A percentile compares a stretch with the other conserved stretches of the same genome.
phyloP scores from a whole-genome alignment of 2,113 vertebrate genomes.

The Pachyramphus minor region DNA sequence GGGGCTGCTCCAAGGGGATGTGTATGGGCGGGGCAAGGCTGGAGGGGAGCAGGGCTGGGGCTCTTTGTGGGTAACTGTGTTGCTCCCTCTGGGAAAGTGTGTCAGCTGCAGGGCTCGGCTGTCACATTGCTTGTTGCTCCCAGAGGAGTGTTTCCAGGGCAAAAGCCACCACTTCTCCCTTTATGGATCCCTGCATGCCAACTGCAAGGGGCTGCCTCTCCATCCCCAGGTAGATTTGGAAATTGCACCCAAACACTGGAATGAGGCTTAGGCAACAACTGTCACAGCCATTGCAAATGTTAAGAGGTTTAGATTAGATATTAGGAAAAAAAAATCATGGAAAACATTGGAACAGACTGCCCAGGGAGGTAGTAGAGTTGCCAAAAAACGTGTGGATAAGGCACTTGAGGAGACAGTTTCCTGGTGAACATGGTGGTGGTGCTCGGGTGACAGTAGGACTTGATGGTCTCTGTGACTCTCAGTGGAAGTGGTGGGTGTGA shows the following conservation, averaged over 20 bases:
- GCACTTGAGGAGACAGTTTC: neutral
- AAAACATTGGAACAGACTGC: neutral
- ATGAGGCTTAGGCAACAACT: neutral
- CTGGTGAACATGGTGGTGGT: neutral
- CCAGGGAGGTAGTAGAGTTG: neutral
- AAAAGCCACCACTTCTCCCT: neutral
- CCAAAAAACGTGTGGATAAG: neutral
- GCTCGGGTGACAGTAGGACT: neutral
- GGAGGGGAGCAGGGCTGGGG: neutral
- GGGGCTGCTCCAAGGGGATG: neutral
- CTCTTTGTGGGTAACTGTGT: neutral
- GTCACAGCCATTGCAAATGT: neutral
- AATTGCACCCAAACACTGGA: neutral
- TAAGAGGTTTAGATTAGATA: neutral
- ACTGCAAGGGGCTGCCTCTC: neutral
- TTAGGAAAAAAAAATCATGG: neutral
- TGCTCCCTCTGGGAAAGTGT: accelerated
- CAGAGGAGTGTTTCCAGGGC: neutral
- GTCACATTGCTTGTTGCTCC: neutral
- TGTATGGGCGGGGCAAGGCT: neutral
- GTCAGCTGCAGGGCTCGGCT: neutral
- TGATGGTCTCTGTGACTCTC: neutral
- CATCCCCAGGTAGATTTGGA: neutral
- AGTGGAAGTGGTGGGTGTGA: neutral
- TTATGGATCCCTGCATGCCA: neutral